phyloP scores from a whole-genome alignment of 1,140 invertebrate genomes.

The Epicauta chinensis region DNA sequence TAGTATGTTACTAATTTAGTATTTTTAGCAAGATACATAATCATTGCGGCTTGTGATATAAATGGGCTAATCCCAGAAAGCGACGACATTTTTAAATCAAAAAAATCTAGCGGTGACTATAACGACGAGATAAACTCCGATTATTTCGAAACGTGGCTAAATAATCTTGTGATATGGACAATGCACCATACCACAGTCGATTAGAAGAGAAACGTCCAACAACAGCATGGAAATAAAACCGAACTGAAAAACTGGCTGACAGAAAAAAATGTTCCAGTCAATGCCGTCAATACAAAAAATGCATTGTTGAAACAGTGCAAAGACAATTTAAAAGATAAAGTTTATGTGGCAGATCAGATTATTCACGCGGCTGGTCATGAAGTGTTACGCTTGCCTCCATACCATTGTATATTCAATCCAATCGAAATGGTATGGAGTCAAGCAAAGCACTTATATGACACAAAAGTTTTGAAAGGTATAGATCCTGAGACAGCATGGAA shows the following conservation, averaged over 20 bases:
- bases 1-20: too few relatives aligned
- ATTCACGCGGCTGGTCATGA: conserved; percentile 11
- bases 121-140: not conserved
- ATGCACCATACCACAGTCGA: not conserved
- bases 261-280: not conserved
- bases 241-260: not conserved
- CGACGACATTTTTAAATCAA: too few relatives aligned
- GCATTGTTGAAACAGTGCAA: not conserved
- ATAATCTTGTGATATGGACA: not conserved
- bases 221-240: not conserved
- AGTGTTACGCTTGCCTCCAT: conserved; percentile 29
- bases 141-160: not conserved
- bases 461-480: not conserved
- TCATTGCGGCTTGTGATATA: not conserved
- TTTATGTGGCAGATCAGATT: conserved; percentile 8
- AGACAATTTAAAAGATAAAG: not conserved
- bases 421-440: conserved; percentile 32
- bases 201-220: not conserved
- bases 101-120: not conserved
- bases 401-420: conserved; percentile 31
- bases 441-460: conserved; percentile 20
- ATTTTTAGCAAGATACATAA: too few relatives aligned
- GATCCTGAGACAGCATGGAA: conserved; percentile 6
- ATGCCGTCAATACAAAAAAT: too few relatives aligned
- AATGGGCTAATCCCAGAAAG: not conserved